Evolutionary conservation across 1,140 invertebrate species (phyloP).

Genomic region (Sycophaga agraensis): DNA sequence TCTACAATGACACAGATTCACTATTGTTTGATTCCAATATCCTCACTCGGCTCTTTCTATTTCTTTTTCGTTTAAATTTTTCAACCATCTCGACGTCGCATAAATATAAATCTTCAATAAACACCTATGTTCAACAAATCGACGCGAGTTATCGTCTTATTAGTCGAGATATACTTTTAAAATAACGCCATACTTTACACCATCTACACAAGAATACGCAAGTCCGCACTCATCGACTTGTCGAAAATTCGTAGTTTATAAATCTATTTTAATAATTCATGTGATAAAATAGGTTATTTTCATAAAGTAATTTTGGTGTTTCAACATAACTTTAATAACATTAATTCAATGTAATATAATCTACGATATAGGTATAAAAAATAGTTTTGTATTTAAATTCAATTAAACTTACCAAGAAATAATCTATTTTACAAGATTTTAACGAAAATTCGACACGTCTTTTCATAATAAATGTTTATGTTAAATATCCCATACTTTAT

Average conservation of each 20-base stretch:
- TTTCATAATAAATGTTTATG: no score
- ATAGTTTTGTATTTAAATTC: no score
- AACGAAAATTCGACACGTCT: no score
- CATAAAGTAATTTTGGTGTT: no score
- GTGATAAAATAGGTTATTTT: no score
- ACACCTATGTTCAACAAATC: conserved; percentile 43
- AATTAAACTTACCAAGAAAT: no score
- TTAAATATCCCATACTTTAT: no score
- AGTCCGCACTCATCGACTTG: not conserved
- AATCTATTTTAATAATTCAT: not conserved
- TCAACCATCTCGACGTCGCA: conserved; percentile 3
- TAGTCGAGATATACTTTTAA: conserved; percentile 2
- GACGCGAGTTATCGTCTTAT: conserved; percentile 22
- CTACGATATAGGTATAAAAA: no score
- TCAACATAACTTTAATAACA: no score
- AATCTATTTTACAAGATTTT: no score
- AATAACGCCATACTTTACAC: conserved; percentile 37
- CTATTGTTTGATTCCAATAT: conserved; percentile 23
- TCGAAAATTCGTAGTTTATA: not conserved
- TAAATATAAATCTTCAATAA: conserved; percentile 33
- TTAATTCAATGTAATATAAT: no score
- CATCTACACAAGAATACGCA: conserved; percentile 40
- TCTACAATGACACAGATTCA: conserved; percentile 14
- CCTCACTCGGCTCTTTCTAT: not conserved
- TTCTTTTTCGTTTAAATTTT: not conserved